A percentile compares a stretch with the other conserved stretches of the same genome.
These are phyloP conservation scores for Zaprionus obscuricornis DNA, from an alignment of 2,888 invertebrate genomes.

Conservation along the genomic window DNA sequence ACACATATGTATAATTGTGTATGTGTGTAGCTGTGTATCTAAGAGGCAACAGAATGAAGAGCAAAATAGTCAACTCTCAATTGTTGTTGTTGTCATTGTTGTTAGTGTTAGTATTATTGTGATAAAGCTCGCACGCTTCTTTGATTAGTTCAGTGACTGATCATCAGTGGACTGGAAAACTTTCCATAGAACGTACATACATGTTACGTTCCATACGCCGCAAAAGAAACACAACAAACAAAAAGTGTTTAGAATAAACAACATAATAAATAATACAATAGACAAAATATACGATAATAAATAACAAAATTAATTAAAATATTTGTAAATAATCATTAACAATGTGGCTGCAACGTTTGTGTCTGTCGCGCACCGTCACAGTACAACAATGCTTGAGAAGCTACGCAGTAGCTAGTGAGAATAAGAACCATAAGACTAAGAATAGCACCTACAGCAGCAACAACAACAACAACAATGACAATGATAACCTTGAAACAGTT, in stretches of 20 bases:
- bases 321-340: too few species aligned
- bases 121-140: slow-evolving; percentile 30
- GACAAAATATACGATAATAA: slow-evolving; percentile 2
- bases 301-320: slow-evolving; percentile 15
- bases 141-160: slow-evolving; percentile 12
- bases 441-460: neutral
- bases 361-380: slow-evolving; percentile 26
- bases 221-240: neutral
- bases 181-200: slow-evolving; percentile 48
- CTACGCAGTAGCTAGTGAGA: slow-evolving; percentile 46
- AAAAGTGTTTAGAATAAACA: neutral
- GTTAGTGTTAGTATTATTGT: too few species aligned
- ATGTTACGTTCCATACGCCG: too few species aligned
- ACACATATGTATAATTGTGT: too few species aligned
- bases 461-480: slow-evolving; percentile 10
- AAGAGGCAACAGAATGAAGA: neutral
- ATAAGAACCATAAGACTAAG: slow-evolving; percentile 1
- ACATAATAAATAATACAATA: slow-evolving; percentile 20
- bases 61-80: neutral
- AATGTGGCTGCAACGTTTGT: slow-evolving; percentile 48
- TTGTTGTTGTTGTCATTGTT: neutral
- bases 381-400: slow-evolving; percentile 53
- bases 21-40: too few species aligned
- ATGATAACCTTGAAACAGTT: neutral
- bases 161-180: slow-evolving; percentile 62